Base-by-base conservation (phyloP, 2,113 vertebrate genomes). In the Nycticorax nycticorax region DNA sequence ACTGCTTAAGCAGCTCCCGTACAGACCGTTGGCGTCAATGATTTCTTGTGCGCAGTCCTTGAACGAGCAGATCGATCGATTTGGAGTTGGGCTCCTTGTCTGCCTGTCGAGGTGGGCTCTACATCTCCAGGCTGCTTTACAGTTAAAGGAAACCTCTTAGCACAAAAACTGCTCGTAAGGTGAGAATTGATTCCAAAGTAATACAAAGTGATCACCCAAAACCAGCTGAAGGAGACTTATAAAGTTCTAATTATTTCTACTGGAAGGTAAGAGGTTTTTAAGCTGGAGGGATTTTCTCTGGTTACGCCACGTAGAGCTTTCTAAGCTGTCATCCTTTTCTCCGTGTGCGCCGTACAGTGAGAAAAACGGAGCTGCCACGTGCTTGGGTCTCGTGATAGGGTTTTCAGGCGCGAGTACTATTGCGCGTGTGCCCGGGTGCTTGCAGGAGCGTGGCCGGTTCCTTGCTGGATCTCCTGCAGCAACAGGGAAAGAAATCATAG, bases 381-480 rank as follows among this genome's bases (percentile, higher is more conserved):
- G 28, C 32, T 41, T 67, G 57, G 45, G 26, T 79, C 24, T 91
- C 0, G 0, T 20, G 59, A 6, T 67, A 55, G 35, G 57, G 4
- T 68, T 78, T 68, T 74, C 56, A 68, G 60, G 55, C 0, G 0
- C 12, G 45, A 84, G 32, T 15, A 2, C 1, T 41, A 28, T 18
- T 80, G 39, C 24, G 27, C 3, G 6, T 50, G 50, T 64, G 14
- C 14, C 24, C 4, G 0, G 43, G 43, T 64, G 45, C 41, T 69
- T 33, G 8, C 9, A 80, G 59, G 41, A 3, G 8, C 67, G 32
- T 8, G 12, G 60, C 21, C 14, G 39, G 26, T 30, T 52, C 41
- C 39, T 4, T 27, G 16, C 14, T 28, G 26, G 21, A 28, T 72
- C 45, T 7, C 41, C 3, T 35, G 26, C 53, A 85, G 43, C 68